Percentiles rank a stretch among this genome's conserved stretches.
phyloP scores from a whole-genome alignment of 2,113 vertebrate species.

The Peromyscus californicus region DNA sequence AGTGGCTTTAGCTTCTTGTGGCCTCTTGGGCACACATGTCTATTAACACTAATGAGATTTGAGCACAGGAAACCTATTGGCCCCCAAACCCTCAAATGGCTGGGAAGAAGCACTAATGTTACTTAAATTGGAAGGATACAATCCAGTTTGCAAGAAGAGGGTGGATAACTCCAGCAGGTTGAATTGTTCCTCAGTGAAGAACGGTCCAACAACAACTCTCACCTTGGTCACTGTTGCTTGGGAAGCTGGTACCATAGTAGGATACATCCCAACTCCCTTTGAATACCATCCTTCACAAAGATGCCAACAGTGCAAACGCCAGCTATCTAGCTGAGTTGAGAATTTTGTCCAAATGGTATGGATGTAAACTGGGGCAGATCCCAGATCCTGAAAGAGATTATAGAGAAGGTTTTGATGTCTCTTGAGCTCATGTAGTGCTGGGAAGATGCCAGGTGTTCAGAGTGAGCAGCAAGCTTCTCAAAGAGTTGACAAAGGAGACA shows the following conservation, averaged over 20 bases:
- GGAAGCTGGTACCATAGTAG: not conserved
- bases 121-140: not conserved
- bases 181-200: not conserved
- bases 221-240: not conserved
- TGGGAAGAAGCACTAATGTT: not conserved
- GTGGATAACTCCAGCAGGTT: not conserved
- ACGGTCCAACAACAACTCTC: not conserved
- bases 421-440: not conserved
- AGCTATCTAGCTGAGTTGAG: not conserved
- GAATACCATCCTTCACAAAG: not conserved
- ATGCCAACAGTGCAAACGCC: not conserved
- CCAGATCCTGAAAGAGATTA: not conserved
- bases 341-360: not conserved
- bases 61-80: not conserved
- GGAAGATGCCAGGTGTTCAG: not conserved
- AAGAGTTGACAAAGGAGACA: not conserved
- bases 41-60: not conserved
- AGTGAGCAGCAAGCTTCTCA: not conserved
- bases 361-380: not conserved
- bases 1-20: not conserved
- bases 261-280: not conserved
- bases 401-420: not conserved
- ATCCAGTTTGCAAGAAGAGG: not conserved
- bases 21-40: not conserved
- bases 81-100: not conserved